These are phyloP conservation scores for Crocallis elinguaria DNA, from an alignment of 2,888 invertebrate genomes.

Conservation along the genomic window DNA sequence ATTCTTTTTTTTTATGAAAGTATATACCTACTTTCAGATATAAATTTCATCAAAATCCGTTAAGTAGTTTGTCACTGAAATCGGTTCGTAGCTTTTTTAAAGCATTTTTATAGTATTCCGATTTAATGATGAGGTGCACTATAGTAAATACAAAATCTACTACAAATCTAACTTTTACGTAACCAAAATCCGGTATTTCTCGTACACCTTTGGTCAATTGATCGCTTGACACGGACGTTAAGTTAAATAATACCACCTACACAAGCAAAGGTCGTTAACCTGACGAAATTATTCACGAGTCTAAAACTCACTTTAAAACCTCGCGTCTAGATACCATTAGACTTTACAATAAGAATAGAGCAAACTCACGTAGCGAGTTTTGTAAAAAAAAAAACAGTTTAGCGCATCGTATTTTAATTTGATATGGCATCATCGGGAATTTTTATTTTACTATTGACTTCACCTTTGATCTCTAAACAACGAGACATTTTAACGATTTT, in stretches of 20 bases:
- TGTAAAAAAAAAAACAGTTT: constrained; percentile 51
- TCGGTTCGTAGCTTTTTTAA: too few species aligned
- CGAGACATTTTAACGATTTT: too few species aligned
- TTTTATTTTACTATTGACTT: constrained; percentile 6
- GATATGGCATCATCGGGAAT: constrained; percentile 19
- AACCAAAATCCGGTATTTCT: constrained; percentile 2
- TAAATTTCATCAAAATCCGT: too few species aligned
- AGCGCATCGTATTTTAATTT: constrained; percentile 54
- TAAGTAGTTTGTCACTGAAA: too few species aligned
- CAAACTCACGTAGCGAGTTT: constrained; percentile 69
- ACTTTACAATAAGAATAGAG: constrained; percentile 43
- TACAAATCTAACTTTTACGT: neutral
- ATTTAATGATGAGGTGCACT: too few species aligned
- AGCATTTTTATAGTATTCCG: too few species aligned
- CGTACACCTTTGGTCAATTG: constrained; percentile 7
- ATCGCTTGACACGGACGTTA: constrained; percentile 8
- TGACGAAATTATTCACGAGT: constrained; percentile 42
- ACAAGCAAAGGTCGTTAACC: constrained; percentile 49
- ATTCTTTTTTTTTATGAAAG: too few species aligned
- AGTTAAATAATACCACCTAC: constrained; percentile 39
- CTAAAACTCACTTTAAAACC: constrained; percentile 28
- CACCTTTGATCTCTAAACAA: too few species aligned
- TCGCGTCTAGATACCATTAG: constrained; percentile 32
- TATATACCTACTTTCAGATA: too few species aligned
- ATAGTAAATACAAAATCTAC: too few species aligned